Conservation (phyloP, 37 sponge, comb jelly and placozoan species). For the Corticium candelabrum region DNA sequence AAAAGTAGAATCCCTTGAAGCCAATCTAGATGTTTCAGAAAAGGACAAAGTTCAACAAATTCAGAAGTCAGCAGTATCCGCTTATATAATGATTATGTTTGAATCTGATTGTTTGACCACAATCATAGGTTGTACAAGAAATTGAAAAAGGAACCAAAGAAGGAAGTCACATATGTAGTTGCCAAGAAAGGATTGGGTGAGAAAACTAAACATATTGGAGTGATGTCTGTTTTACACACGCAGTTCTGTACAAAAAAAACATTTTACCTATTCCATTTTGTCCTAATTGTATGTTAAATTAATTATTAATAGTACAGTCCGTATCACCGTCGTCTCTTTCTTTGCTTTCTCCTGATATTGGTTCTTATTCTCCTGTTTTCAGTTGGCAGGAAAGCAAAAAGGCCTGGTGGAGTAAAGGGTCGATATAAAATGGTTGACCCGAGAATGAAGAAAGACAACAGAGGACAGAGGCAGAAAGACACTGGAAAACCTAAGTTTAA, state of each 20-base stretch:
- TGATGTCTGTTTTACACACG: neutral
- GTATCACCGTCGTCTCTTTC: too few relatives aligned
- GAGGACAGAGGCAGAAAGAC: neutral
- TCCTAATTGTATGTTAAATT: neutral
- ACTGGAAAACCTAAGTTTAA: neutral
- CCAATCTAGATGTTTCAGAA: slow-evolving; percentile 9
- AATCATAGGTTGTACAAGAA: slow-evolving; percentile 15
- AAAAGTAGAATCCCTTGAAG: slow-evolving; percentile 30
- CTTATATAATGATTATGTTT: too few relatives aligned
- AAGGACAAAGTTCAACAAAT: slow-evolving; percentile 17
- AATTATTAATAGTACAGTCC: neutral
- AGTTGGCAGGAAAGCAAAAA: slow-evolving; percentile 17
- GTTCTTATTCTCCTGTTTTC: too few relatives aligned
- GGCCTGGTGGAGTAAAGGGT: slow-evolving; percentile 87
- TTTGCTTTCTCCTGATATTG: too few relatives aligned
- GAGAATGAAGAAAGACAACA: slow-evolving; percentile 92
- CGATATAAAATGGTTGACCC: slow-evolving; percentile 85
- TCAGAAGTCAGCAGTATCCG: slow-evolving; percentile 1
- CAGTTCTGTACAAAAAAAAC: neutral
- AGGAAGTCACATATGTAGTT: slow-evolving; percentile 84
- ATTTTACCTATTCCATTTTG: neutral
- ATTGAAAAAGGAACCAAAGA: slow-evolving; percentile 33
- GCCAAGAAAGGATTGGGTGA: slow-evolving; percentile 65
- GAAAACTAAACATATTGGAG: slow-evolving; percentile 6
- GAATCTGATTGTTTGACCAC: neutral